Percentiles rank a stretch among this genome's conserved stretches.
Conservation (phyloP, 2,113 vertebrate genomes). For the Carlito syrichta region DNA sequence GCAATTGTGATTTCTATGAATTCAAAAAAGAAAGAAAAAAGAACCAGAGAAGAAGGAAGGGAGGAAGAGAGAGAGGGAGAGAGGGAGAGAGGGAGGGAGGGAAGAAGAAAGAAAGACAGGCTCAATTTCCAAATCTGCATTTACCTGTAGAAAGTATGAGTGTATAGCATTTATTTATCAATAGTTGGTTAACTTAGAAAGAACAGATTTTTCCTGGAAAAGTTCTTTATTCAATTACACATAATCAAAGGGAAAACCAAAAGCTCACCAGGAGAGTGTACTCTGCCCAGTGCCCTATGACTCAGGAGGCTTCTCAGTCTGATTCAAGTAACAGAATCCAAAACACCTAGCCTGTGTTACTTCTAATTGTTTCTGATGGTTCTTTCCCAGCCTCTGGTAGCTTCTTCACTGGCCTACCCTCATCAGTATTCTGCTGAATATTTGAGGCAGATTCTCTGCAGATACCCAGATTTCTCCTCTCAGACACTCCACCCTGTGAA, state of each 20-base stretch:
- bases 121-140: background rate
- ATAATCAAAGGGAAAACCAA: background rate
- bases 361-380: background rate
- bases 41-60: background rate
- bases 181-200: background rate
- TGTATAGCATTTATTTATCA: background rate
- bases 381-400: background rate
- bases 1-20: background rate
- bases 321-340: background rate
- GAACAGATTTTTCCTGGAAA: background rate
- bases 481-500: background rate
- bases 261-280: background rate
- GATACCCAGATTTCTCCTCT: background rate
- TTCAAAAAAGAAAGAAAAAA: background rate
- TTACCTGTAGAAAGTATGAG: background rate
- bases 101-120: background rate
- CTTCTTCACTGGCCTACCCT: background rate
- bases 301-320: background rate
- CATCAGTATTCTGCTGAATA: background rate
- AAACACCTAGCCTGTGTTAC: background rate
- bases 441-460: background rate
- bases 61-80: background rate
- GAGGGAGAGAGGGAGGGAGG: background rate
- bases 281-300: background rate
- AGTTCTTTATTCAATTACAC: background rate